phyloP scores from a whole-genome alignment of 1,140 invertebrate genomes.

The Leptopilina boulardi region DNA sequence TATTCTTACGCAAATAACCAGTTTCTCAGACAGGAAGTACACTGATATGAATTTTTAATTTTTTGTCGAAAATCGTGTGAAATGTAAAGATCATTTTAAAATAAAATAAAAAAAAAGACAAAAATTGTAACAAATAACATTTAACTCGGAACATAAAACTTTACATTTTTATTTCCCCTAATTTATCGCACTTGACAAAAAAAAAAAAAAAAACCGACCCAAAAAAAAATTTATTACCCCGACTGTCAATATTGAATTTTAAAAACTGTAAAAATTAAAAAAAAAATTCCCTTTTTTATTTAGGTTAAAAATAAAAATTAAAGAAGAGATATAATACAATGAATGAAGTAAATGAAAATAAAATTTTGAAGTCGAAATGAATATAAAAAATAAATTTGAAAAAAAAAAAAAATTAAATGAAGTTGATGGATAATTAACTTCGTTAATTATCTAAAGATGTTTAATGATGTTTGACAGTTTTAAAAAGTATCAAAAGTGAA shows the following conservation, averaged over 20 bases:
- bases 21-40: conserved; percentile 31
- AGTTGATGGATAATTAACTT: conserved; percentile 32
- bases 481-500: conserved; percentile 22
- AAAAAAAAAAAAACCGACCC: too few species aligned
- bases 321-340: neutral
- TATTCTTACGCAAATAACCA: conserved; percentile 33
- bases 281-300: too few species aligned
- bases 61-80: conserved; percentile 28
- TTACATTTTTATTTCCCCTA: neutral
- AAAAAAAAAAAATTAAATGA: neutral
- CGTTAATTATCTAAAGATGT: conserved; percentile 10
- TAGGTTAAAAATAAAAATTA: too few species aligned
- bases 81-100: conserved; percentile 22
- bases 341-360: neutral
- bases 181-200: neutral
- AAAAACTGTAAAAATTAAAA: too few species aligned
- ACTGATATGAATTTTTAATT: conserved; percentile 33
- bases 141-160: neutral
- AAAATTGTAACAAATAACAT: conserved; percentile 15
- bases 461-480: conserved; percentile 28
- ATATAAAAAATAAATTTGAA: neutral
- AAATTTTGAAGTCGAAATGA: neutral
- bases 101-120: neutral
- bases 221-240: too few species aligned
- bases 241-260: too few species aligned